These are phyloP conservation scores for Muscicapa striata DNA, from an alignment of 2,797 vertebrate genomes.

Conservation along the genomic window DNA sequence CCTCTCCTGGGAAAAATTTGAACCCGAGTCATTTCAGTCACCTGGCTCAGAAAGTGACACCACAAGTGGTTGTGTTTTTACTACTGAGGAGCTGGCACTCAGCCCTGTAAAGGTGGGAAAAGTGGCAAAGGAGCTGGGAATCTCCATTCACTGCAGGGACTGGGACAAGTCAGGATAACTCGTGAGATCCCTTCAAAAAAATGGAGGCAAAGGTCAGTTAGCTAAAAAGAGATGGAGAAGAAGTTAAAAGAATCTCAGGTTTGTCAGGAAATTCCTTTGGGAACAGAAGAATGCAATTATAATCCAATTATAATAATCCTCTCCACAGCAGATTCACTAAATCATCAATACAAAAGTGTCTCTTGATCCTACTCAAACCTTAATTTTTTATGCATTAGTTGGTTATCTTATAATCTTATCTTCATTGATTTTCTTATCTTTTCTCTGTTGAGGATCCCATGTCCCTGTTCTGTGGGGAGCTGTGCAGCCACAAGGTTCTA, in stretches of 20 bases:
- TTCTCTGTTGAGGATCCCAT: background rate
- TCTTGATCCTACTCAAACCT: background rate
- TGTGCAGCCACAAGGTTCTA: background rate
- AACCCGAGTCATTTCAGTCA: background rate
- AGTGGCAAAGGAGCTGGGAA: background rate
- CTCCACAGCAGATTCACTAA: background rate
- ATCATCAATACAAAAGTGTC: background rate
- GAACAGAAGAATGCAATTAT: background rate
- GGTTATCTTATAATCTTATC: background rate
- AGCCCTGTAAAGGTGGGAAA: background rate
- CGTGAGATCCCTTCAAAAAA: accelerated
- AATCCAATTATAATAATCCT: background rate
- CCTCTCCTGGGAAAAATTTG: background rate
- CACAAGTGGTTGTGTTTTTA: background rate
- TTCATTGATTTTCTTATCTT: background rate
- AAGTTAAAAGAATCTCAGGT: background rate
- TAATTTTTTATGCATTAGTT: background rate
- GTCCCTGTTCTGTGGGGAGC: background rate
- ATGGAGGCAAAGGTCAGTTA: background rate
- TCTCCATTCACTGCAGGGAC: background rate
- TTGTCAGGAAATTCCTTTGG: background rate
- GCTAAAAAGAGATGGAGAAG: background rate
- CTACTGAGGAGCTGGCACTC: background rate
- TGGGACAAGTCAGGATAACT: background rate
- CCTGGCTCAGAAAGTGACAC: background rate